phyloP scores from a whole-genome alignment of 1,140 invertebrate genomes.

The Orchestia grillus region DNA sequence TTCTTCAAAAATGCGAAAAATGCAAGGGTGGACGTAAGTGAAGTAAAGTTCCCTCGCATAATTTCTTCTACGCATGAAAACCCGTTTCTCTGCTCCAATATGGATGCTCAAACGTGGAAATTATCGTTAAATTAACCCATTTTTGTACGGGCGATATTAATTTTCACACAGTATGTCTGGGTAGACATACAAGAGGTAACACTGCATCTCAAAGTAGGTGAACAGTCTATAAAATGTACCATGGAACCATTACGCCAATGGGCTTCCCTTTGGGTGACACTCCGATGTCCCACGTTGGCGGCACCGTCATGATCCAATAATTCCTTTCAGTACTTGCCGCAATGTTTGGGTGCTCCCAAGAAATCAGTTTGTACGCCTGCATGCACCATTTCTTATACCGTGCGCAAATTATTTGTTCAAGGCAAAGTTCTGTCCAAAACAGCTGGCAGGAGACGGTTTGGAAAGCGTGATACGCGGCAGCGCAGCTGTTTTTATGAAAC shows the following conservation, averaged over 20 bases:
- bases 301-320: too few relatives aligned
- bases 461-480: background rate
- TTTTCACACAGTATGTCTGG: background rate
- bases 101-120: too few relatives aligned
- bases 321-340: background rate
- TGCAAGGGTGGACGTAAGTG: background rate
- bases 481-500: background rate
- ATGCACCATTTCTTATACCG: background rate
- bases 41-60: background rate
- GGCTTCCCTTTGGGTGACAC: background rate
- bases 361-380: too few relatives aligned
- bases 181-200: background rate
- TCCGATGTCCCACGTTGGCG: background rate
- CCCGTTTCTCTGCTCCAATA: background rate
- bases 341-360: too few relatives aligned
- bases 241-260: background rate
- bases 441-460: background rate
- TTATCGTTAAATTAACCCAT: too few relatives aligned
- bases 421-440: background rate
- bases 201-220: background rate
- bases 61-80: background rate
- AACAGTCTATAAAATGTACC: background rate
- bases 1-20: background rate
- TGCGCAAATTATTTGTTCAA: background rate
- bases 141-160: too few relatives aligned